Percentiles rank a stretch among this genome's conserved stretches.
These are phyloP conservation scores for Mormyrops attenuatus DNA, from an alignment of 2,797 vertebrate species.

Conservation along the genomic window DNA sequence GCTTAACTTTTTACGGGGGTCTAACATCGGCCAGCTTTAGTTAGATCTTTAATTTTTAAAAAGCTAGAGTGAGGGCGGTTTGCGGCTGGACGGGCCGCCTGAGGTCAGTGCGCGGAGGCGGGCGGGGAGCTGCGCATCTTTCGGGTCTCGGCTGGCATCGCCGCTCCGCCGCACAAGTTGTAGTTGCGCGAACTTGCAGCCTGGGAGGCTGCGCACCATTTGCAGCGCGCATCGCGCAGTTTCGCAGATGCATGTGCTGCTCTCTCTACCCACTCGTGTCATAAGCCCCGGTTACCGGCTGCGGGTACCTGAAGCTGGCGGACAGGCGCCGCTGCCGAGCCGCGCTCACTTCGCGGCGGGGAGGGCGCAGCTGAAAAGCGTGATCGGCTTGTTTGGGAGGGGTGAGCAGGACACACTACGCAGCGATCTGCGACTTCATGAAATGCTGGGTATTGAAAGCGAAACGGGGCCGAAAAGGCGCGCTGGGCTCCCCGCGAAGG, in stretches of 20 bases:
- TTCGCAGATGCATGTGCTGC: not conserved
- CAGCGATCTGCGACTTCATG: not conserved
- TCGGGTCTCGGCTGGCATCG: not conserved
- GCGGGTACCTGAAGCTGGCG: not conserved
- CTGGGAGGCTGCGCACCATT: not conserved
- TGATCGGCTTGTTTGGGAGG: not conserved
- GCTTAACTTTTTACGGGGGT: not conserved
- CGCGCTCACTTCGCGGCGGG: not conserved
- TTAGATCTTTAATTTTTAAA: not conserved
- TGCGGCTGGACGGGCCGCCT: not conserved
- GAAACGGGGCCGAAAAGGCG: not conserved
- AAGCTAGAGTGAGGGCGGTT: not conserved
- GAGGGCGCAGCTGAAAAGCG: not conserved
- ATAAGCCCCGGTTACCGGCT: not conserved
- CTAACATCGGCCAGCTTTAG: not conserved
- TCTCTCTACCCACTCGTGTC: not conserved
- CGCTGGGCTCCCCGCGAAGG: no score
- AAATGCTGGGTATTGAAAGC: not conserved
- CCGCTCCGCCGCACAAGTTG: not conserved
- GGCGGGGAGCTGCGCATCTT: not conserved
- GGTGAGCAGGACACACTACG: not conserved
- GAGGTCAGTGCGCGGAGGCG: not conserved
- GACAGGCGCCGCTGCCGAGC: not conserved
- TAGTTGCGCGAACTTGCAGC: not conserved
- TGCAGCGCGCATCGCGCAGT: not conserved